Base-by-base conservation (phyloP, 2,113 vertebrate species). In the Leptocoma aspasia region DNA sequence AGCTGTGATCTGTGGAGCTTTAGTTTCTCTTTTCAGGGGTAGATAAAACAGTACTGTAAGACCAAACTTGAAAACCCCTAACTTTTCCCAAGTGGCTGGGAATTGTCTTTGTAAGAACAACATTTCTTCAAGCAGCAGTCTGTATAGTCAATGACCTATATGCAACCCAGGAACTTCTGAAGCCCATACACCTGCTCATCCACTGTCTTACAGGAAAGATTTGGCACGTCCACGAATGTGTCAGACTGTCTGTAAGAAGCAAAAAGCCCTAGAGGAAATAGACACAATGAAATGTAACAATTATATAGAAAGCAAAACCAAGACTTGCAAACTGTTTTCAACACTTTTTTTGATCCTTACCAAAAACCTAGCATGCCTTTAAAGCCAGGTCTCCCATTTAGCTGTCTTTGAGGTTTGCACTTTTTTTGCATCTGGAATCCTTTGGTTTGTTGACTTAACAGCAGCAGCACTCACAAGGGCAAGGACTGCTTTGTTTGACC, bases 1-100 rank as follows among this genome's bases (percentile, higher is more conserved):
- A 95, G 95, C 82, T 96, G 95, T 92, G 89, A 93, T 95, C 94
- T 94, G 91, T 80, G 52, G 42, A 92, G 72, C 70, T 95, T 90
- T 60, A 65, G 89, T 71, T 92, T 90, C 86, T 90, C 76, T 86
- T 70, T 80, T 73, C 88, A 92, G 33, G 82, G 45, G 49, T 7
- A 77, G 60, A 92, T 45, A 39, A 60, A 94, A 95, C 33, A 91
- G 47, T 15, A 53, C 31, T 80, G 9, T 60, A 63, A 90, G 45
- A 72, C 19, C 37, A 61, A 91, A 84, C 37, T 79, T 50, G 22
- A 87, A 86, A 94, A 61, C 41, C 30, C 13, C 26, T 9, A 66
- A 56, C 14, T 78, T 56, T 60, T 75, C 60, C 66, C 31, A 73
- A 89, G 45, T 8, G 7, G 47, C 41, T 31, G 59, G 44, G 41